Evolutionary conservation across 2,888 invertebrate species (phyloP).

Genomic region (Polymixis lichenea): DNA sequence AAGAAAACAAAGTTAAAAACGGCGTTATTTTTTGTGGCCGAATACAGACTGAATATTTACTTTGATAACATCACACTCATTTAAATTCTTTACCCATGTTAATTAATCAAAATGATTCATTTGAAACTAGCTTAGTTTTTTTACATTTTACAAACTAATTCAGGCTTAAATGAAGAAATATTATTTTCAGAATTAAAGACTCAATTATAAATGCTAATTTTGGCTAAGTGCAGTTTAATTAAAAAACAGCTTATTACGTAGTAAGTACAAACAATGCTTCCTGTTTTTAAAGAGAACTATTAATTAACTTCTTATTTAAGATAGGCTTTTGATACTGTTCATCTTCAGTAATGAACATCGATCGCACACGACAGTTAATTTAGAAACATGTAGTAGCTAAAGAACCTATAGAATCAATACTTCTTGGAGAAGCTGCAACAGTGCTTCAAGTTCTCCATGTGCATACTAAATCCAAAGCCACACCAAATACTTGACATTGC

Average conservation of each 20-base stretch:
- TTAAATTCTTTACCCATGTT: slow-evolving; percentile 52
- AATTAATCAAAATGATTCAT: slow-evolving; percentile 57
- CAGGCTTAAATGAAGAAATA: slow-evolving; percentile 8
- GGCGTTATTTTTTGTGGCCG: slow-evolving; percentile 48
- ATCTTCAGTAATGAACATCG: background rate
- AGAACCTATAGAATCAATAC: background rate
- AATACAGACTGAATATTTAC: slow-evolving; percentile 50
- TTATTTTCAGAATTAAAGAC: slow-evolving; percentile 5
- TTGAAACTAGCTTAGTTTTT: slow-evolving; percentile 15
- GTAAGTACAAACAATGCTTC: background rate
- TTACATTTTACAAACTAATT: background rate
- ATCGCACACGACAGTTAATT: background rate
- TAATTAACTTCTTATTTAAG: slow-evolving; percentile 16
- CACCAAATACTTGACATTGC: slow-evolving; percentile 66
- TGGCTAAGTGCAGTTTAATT: slow-evolving; percentile 17
- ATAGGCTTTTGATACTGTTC: slow-evolving; percentile 13
- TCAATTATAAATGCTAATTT: slow-evolving; percentile 7
- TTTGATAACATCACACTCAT: slow-evolving; percentile 59
- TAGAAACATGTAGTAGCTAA: slow-evolving; percentile 7
- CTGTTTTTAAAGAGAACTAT: background rate
- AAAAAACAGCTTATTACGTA: background rate
- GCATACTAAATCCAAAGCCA: slow-evolving; percentile 63
- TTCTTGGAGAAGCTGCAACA: background rate
- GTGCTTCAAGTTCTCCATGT: slow-evolving; percentile 42
- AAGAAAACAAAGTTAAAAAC: slow-evolving; percentile 58